Evolutionary conservation across 2,888 invertebrate genomes (phyloP), one percentile per base, ranked within the genome.

Genomic region (Nineta flava): DNA sequence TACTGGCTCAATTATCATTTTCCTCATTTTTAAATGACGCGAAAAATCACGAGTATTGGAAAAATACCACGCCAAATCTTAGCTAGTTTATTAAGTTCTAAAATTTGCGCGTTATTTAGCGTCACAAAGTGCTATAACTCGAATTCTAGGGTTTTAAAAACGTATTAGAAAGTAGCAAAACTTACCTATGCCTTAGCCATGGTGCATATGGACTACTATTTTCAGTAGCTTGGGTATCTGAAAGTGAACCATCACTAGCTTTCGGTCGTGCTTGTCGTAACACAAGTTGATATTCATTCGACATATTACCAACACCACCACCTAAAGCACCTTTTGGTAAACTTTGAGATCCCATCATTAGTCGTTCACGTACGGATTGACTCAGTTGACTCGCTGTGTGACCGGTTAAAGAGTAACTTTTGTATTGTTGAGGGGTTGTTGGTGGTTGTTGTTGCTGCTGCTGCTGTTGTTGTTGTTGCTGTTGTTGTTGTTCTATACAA

Each of bases 381-480:
- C 90, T 90, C 45, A 91, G 70, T 64, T 91, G 90, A 48, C 83
- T 84, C 5, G 90, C 90, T 12, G 87, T 81, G 21, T 87, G 83
- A 15, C 88, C 87, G 4, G 87, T 87, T 57, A 90, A 67, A 2
- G 87, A 88, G 66, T 84, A 87, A 49, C 88, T 87, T 63, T 90
- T 87, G 59, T 84, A 86, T 56, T 85, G 85, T 50, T n/a, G n/a
- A n/a, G n/a, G n/a, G n/a, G n/a, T n/a, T n/a, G n/a, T 82, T n/a
- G n/a, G n/a, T n/a, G n/a, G 78, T 51, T 80, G 26, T 83, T 57
- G 79, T 74, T 70, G 81, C 81, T 81, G 63, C 47, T 66, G 66
- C 55, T 48, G 49, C 26, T 7, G 15, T 12, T 16, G 78, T 51
- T 80, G 26, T 83, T 57, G 79, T 74, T 70, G 81, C 81, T 81